Evolutionary conservation across 2,113 vertebrate genomes (phyloP).

Genomic region (Crotalus helleri): DNA sequence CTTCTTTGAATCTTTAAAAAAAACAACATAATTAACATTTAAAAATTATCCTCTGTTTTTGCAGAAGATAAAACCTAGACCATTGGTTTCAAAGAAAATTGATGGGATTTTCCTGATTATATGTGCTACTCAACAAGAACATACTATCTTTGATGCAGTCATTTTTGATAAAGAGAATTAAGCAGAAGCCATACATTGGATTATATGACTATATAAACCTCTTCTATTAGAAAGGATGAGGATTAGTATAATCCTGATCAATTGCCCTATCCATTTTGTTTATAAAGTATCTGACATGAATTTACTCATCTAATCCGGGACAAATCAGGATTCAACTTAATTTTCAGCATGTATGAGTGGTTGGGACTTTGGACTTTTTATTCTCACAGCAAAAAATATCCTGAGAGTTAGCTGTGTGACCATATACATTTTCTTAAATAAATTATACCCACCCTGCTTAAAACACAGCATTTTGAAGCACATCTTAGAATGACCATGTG

Average conservation of each 20-base stretch:
- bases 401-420: not conserved
- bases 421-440: not conserved
- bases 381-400: not conserved
- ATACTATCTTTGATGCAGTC: not conserved
- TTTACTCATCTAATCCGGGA: not conserved
- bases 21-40: not conserved
- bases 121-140: not conserved
- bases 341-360: not conserved
- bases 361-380: not conserved
- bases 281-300: not conserved
- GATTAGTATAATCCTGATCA: not conserved
- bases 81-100: not conserved
- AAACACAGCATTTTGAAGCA: not conserved
- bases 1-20: not conserved
- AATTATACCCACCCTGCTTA: not conserved
- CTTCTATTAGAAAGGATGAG: not conserved
- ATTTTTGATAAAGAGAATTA: not conserved
- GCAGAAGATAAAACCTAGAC: not conserved
- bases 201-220: not conserved
- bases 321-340: not conserved
- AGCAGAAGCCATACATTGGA: not conserved
- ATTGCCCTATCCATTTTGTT: not conserved
- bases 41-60: not conserved
- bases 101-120: not conserved
- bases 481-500: not conserved